phyloP scores from a whole-genome alignment of 1,140 invertebrate species.

The Temnothorax nylanderi region DNA sequence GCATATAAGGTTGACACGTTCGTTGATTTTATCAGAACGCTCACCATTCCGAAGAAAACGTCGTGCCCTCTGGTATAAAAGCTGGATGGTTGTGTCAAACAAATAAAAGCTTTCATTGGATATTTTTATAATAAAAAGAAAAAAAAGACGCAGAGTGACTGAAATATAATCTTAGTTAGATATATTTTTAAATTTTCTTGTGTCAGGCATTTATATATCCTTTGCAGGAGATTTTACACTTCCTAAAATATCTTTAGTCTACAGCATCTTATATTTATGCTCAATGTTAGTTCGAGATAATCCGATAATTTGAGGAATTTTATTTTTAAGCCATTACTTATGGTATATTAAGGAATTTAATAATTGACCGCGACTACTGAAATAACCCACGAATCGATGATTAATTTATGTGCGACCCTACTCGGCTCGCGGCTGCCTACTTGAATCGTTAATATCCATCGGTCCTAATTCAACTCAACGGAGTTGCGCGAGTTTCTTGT shows the following conservation, averaged over 20 bases:
- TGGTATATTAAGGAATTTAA: neutral
- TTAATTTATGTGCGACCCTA: constrained; percentile 23
- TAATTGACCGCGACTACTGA: neutral
- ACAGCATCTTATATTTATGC: neutral
- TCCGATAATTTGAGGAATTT: neutral
- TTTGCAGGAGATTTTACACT: neutral
- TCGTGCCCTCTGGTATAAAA: neutral
- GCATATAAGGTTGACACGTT: neutral
- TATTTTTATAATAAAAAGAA: neutral
- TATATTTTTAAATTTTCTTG: neutral
- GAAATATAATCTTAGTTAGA: neutral
- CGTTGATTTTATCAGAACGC: neutral
- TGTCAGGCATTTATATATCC: neutral
- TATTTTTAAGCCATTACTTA: neutral
- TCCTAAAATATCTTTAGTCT: neutral
- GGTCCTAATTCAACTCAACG: constrained; percentile 39
- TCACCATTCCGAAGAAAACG: neutral
- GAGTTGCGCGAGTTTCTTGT: constrained; percentile 47
- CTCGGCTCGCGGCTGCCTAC: neutral
- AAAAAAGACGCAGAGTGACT: neutral
- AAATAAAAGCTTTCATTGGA: neutral
- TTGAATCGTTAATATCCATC: constrained; percentile 68
- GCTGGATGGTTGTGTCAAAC: neutral
- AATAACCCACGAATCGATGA: constrained; percentile 29
- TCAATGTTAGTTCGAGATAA: neutral